Evolutionary conservation across 2,888 invertebrate species (phyloP).

Genomic region (Prosapia bicincta): DNA sequence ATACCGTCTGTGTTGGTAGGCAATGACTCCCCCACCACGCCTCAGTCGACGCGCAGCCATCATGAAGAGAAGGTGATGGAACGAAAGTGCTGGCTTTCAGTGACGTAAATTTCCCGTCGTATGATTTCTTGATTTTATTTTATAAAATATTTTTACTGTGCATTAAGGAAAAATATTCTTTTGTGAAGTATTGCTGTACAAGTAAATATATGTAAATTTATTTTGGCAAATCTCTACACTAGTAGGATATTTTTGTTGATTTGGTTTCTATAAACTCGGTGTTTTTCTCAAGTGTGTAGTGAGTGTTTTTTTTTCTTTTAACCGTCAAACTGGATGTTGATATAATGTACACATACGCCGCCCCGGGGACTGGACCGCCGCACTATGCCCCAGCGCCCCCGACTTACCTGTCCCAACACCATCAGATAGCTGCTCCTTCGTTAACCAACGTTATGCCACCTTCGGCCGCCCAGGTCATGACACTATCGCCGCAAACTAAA

Average conservation of each 20-base stretch:
- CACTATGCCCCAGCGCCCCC: constrained; percentile 22
- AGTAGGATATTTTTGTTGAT: too few relatives aligned
- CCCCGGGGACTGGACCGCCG: constrained; percentile 9
- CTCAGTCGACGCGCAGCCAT: not conserved
- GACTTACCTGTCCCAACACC: constrained; percentile 20
- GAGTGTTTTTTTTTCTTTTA: not conserved
- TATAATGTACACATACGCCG: constrained; percentile 12
- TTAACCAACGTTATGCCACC: constrained; percentile 11
- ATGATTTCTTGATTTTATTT: too few relatives aligned
- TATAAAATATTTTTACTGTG: too few relatives aligned
- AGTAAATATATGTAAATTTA: too few relatives aligned
- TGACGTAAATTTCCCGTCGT: not conserved
- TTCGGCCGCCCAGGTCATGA: not conserved
- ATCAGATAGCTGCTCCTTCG: constrained; percentile 17
- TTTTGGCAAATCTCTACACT: not conserved
- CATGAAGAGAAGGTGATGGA: not conserved
- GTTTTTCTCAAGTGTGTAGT: not conserved
- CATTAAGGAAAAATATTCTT: too few relatives aligned
- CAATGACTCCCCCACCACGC: not conserved
- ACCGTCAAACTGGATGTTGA: not conserved
- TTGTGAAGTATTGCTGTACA: too few relatives aligned
- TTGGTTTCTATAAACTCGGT: not conserved
- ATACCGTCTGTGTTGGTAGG: not conserved
- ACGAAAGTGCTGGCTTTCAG: not conserved
- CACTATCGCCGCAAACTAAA: constrained; percentile 21